phyloP scores from a whole-genome alignment of 2,888 invertebrate species.

The Aphrophora alni region DNA sequence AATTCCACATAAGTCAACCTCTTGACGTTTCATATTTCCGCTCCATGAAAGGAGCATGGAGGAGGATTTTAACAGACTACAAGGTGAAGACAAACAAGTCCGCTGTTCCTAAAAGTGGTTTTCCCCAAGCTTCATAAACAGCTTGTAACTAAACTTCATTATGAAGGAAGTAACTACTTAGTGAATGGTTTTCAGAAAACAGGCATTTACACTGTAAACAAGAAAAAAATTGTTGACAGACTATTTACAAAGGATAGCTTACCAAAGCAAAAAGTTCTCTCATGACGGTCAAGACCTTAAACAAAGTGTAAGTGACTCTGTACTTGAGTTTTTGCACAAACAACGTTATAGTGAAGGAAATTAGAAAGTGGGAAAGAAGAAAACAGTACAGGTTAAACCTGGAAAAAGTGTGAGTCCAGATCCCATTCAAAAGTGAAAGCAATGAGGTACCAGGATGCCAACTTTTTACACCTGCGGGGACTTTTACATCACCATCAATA shows the following conservation, averaged over 20 bases:
- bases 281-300: too few species aligned
- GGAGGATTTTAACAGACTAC: slow-evolving; percentile 32
- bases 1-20: slow-evolving; percentile 47
- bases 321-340: too few species aligned
- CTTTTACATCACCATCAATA: neutral
- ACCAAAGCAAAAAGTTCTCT: too few species aligned
- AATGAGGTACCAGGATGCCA: too few species aligned
- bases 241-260: too few species aligned
- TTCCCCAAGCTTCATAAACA: slow-evolving; percentile 24
- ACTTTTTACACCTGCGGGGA: too few species aligned
- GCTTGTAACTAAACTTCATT: neutral
- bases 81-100: neutral
- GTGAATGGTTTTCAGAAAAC: slow-evolving; percentile 26
- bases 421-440: too few species aligned
- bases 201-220: slow-evolving; percentile 26
- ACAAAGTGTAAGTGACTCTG: too few species aligned
- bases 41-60: slow-evolving; percentile 48
- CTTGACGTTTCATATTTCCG: slow-evolving; percentile 48
- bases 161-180: slow-evolving; percentile 8
- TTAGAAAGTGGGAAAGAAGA: too few species aligned
- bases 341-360: too few species aligned
- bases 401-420: too few species aligned
- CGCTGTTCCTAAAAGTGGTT: slow-evolving; percentile 31
- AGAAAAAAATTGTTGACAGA: neutral
- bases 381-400: too few species aligned